Evolutionary conservation across 2,113 vertebrate species (phyloP).

Genomic region (Pelobates fuscus): DNA sequence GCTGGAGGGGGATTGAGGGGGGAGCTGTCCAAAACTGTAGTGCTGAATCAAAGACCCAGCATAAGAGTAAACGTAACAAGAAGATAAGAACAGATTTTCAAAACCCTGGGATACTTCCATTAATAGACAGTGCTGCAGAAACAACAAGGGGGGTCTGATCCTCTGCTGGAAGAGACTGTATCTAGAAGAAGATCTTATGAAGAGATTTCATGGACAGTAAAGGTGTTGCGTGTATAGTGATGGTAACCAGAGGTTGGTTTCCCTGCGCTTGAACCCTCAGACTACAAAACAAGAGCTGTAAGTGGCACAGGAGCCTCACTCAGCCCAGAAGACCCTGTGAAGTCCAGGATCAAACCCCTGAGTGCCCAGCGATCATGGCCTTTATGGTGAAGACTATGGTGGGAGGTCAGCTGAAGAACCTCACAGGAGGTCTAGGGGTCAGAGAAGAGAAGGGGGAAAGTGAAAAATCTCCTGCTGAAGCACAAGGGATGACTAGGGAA

Average conservation of each 20-base stretch:
- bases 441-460: slow-evolving; percentile 85
- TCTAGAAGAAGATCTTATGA: not conserved
- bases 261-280: not conserved
- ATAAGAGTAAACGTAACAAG: not conserved
- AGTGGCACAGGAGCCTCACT: not conserved
- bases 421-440: slow-evolving; percentile 86
- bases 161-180: not conserved
- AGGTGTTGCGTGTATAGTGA: not conserved
- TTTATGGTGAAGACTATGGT: slow-evolving; percentile 98
- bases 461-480: slow-evolving; percentile 83
- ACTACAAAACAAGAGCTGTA: not conserved
- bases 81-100: not conserved
- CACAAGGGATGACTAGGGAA: slow-evolving; percentile 93
- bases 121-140: not conserved
- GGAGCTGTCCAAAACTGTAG: slow-evolving; percentile 61
- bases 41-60: slow-evolving; percentile 59
- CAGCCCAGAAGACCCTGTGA: not conserved
- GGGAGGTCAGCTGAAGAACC: slow-evolving; percentile 93
- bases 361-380: slow-evolving; percentile 72
- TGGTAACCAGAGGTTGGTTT: not conserved
- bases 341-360: not conserved
- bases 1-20: no score
- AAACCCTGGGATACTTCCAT: not conserved
- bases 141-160: not conserved
- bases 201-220: not conserved